These are phyloP conservation scores for Stichodactyla helianthus DNA, from an alignment of 64 coral and sea anemone species.

Conservation along the genomic window DNA sequence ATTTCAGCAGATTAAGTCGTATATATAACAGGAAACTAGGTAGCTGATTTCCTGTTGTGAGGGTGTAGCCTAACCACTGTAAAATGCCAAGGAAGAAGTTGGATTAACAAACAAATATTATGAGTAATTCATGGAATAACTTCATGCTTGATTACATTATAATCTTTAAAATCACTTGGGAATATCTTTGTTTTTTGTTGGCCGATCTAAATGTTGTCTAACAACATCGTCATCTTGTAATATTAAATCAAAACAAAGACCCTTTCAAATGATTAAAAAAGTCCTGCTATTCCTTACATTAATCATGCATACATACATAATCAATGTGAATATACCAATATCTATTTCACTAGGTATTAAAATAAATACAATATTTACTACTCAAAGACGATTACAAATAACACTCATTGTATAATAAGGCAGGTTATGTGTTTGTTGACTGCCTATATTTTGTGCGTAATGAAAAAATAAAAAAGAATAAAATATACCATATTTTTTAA, in stretches of 20 bases:
- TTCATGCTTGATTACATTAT: constrained; percentile 2
- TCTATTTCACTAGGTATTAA: not conserved
- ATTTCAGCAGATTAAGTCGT: not conserved
- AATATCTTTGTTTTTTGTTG: not conserved
- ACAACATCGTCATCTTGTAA: not conserved
- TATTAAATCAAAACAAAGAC: not conserved
- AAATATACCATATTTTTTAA: too few relatives aligned
- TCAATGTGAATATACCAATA: not conserved
- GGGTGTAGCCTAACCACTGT: not conserved
- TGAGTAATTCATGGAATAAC: not conserved
- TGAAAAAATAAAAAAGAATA: too few relatives aligned
- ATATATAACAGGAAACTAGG: not conserved
- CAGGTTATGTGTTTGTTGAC: not conserved
- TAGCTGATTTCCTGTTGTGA: not conserved
- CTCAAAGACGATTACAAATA: not conserved
- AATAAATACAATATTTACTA: not conserved
- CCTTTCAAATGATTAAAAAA: not conserved
- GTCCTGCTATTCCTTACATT: not conserved
- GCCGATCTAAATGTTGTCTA: not conserved
- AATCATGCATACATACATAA: not conserved
- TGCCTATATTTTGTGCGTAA: too few relatives aligned
- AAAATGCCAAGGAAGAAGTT: not conserved
- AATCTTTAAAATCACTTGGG: not conserved
- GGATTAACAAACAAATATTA: not conserved
- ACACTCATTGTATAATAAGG: not conserved